Evolutionary conservation across 2,113 vertebrate genomes (phyloP), one percentile per base, ranked within the genome.

Genomic region (Leiothrix lutea): DNA sequence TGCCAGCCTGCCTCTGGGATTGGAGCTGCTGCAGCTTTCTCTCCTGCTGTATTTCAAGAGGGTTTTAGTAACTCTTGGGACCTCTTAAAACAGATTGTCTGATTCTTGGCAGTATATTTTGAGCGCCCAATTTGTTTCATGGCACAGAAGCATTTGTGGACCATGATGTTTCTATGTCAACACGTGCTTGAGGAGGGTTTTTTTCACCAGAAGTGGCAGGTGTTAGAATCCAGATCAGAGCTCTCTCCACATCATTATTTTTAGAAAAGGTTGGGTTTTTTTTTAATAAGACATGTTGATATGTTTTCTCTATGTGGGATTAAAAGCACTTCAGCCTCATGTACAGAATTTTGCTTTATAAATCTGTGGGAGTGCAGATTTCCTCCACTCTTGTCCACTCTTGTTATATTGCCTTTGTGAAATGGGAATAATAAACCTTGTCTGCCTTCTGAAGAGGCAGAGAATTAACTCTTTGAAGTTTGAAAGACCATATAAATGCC

Each of bases 401-500:
- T 91, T 94, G 85, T 90, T 90, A 94, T 96, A 94, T 88, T 96
- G 94, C 96, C 81, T 95, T 95, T 95, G 93, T 95, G 95, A 94
- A 95, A 96, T 94, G 90, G 95, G 95, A 95, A 96, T 96, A 95
- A 97, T 95, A 97, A 95, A 95, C 91, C 89, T 89, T 80, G 80
- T 91, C 87, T 94, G 93, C 74, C 91, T 96, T 90, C 87, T 90
- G 90, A 94, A 92, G 85, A 90, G 94, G 91, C 58, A 94, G 71
- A 92, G 93, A 95, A 94, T 97, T 97, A 97, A 96, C 95, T 95
- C 93, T 95, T 95, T 95, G 87, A 97, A 94, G 94, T 90, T 94
- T 91, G 91, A 85, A 87, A 96, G 95, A 33, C 90, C 84, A 73
- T 92, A 95, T 91, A 97, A 95, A 96, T 96, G 93, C 79, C 85